Evolutionary conservation across 1,140 invertebrate species (phyloP).

Genomic region (Andricus grossulariae): DNA sequence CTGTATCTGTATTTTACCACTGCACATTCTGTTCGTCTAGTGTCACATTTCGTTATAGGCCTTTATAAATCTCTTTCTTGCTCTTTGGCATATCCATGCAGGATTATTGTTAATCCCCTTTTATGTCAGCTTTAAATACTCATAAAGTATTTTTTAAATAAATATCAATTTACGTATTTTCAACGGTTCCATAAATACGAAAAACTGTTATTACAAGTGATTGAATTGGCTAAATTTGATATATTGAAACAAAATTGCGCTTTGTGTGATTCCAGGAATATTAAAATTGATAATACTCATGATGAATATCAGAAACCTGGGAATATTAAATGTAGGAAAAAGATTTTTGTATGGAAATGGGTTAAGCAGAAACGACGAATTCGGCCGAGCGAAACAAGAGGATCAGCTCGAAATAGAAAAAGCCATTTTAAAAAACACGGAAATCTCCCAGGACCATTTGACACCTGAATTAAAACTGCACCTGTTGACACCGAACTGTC

Average conservation of each 20-base stretch:
- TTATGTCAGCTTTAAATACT: no score
- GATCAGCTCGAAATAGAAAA: slow-evolving; percentile 32
- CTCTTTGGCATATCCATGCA: no score
- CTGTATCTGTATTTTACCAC: background rate
- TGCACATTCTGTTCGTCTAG: no score
- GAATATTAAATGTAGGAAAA: background rate
- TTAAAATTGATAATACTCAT: background rate
- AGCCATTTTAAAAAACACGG: slow-evolving; percentile 52
- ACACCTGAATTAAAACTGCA: slow-evolving; percentile 77
- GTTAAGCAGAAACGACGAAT: background rate
- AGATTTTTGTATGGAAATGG: slow-evolving; percentile 3
- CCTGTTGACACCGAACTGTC: slow-evolving; percentile 75
- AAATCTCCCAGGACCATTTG: slow-evolving; percentile 69
- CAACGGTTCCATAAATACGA: no score
- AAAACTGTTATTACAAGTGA: no score
- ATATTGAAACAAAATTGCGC: no score
- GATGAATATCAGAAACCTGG: background rate
- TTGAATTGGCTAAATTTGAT: no score
- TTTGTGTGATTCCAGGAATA: background rate
- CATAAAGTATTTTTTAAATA: no score
- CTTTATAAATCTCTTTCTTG: no score
- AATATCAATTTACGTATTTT: no score
- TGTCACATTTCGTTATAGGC: no score
- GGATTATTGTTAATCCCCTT: no score
- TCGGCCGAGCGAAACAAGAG: background rate